A percentile compares a stretch with the other conserved stretches of the same genome.
phyloP scores from a whole-genome alignment of 2,797 vertebrate genomes.

The Holocentrus rufus region DNA sequence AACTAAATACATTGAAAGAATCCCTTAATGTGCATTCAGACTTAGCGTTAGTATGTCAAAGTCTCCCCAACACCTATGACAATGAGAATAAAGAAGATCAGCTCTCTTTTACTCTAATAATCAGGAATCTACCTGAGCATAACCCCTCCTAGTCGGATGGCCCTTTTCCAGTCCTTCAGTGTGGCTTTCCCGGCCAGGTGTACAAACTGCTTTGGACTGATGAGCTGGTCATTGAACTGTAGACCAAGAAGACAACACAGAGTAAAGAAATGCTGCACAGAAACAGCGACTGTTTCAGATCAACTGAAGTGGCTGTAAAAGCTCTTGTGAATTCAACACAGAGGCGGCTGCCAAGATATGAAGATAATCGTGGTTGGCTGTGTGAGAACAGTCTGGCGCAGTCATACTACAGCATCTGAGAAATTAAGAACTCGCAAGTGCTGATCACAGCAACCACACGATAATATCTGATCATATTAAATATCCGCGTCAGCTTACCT shows the following conservation, averaged over 20 bases:
- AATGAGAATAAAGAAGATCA: background rate
- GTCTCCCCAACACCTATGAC: constrained; percentile 4
- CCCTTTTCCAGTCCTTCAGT: constrained; percentile 96
- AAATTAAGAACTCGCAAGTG: background rate
- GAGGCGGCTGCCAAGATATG: background rate
- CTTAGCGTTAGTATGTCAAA: background rate
- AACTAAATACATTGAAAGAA: constrained; percentile 1
- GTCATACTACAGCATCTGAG: background rate
- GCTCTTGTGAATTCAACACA: background rate
- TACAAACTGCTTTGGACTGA: constrained; percentile 96
- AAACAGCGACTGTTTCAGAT: background rate
- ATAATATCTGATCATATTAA: background rate
- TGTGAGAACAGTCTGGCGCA: background rate
- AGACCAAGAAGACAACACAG: constrained; percentile 40
- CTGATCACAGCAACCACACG: background rate
- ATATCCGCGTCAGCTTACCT: constrained; percentile 76
- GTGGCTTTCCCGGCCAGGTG: constrained; percentile 94
- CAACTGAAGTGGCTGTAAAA: constrained; percentile 12
- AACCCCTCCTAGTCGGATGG: constrained; percentile 92
- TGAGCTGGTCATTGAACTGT: constrained; percentile 94
- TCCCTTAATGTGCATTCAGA: constrained; percentile 3
- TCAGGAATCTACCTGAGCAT: constrained; percentile 89
- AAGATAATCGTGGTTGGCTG: background rate
- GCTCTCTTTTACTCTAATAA: background rate
- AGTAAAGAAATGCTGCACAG: background rate